Conservation (phyloP, 2,888 invertebrate genomes). For the Conops quadrifasciatus region DNA sequence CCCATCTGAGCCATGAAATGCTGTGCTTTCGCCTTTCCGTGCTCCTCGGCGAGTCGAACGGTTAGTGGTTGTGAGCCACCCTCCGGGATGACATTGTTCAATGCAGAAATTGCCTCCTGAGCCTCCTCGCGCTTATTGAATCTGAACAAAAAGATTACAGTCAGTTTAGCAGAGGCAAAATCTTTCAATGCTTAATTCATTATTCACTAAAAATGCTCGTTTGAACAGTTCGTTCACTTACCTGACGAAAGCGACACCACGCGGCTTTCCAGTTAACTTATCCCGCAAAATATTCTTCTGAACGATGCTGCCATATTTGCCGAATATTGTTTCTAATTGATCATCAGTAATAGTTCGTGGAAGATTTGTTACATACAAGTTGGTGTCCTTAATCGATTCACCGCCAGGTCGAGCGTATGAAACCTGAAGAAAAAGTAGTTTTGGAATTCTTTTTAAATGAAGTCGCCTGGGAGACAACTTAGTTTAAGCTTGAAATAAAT, state of each 20-base stretch:
- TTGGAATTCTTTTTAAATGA: not conserved
- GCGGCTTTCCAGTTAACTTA: conserved; percentile 84
- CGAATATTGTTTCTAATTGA: conserved; percentile 85
- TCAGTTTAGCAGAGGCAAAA: too few relatives aligned
- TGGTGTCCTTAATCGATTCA: conserved; percentile 92
- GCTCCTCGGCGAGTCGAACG: conserved; percentile 70
- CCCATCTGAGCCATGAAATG: conserved; percentile 61
- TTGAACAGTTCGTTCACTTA: conserved; percentile 60
- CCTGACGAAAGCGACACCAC: conserved; percentile 94
- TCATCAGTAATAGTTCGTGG: conserved; percentile 86
- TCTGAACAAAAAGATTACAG: conserved; percentile 64
- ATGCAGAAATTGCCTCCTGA: conserved; percentile 84
- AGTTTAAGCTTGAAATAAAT: too few relatives aligned
- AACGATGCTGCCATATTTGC: conserved; percentile 88
- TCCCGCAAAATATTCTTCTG: conserved; percentile 91
- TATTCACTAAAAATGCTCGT: not conserved
- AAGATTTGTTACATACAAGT: conserved; percentile 91
- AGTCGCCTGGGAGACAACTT: not conserved
- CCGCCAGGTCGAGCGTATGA: conserved; percentile 92
- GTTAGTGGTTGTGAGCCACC: conserved; percentile 84
- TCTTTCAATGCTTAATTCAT: not conserved
- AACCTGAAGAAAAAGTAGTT: conserved; percentile 68
- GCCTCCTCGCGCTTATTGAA: conserved; percentile 90
- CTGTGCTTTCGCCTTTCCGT: conserved; percentile 65
- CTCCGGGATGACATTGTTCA: conserved; percentile 86